A percentile compares a stretch with the other conserved stretches of the same genome.
These are phyloP conservation scores for Kuschelorhynchus macadamiae DNA, from an alignment of 2,888 invertebrate genomes.

Conservation along the genomic window DNA sequence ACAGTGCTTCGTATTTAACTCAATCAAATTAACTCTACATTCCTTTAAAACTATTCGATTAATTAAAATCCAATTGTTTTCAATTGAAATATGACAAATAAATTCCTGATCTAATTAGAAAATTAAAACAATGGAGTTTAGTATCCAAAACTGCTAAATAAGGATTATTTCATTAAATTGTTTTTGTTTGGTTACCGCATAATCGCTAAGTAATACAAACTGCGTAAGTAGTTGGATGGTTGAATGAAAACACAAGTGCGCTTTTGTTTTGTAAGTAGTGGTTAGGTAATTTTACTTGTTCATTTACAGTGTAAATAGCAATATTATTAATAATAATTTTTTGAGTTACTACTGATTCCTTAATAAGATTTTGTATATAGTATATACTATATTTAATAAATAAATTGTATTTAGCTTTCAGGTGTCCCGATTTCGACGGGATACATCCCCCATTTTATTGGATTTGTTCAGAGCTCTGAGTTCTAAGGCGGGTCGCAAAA, in stretches of 20 bases:
- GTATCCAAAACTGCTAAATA: slow-evolving; percentile 35
- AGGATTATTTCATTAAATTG: slow-evolving; percentile 36
- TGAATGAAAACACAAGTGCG: slow-evolving; percentile 4
- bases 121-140: slow-evolving; percentile 40
- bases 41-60: not conserved
- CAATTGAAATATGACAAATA: slow-evolving; percentile 46
- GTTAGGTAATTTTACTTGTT: slow-evolving; percentile 15
- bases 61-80: slow-evolving; percentile 31
- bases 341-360: no score
- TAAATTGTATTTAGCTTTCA: no score
- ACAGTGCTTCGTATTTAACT: no score
- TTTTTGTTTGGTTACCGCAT: slow-evolving; percentile 17
- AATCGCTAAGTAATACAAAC: slow-evolving; percentile 14
- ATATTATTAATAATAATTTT: no score
- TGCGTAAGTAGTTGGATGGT: not conserved
- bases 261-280: slow-evolving; percentile 13
- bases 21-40: not conserved
- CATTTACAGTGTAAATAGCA: not conserved
- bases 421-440: no score
- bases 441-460: no score
- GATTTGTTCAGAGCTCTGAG: no score
- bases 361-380: no score
- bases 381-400: no score
- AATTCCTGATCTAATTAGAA: slow-evolving; percentile 31
- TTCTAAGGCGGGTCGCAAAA: no score